Evolutionary conservation across 1,140 invertebrate genomes (phyloP).

Genomic region (Armadillidium nasatum): DNA sequence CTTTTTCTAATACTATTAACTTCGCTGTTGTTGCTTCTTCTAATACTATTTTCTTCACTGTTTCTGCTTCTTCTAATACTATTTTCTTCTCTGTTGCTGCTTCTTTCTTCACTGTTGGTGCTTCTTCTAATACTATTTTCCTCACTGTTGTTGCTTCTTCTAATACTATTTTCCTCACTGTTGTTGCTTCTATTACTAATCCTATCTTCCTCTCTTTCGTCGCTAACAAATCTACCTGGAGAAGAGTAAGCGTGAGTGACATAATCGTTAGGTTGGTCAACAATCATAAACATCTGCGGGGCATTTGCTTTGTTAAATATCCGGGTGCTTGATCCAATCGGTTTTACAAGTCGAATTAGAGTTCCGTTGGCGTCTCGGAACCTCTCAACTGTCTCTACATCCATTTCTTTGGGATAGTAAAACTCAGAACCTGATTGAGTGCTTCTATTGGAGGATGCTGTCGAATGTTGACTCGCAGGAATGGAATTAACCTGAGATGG

Average conservation of each 20-base stretch:
- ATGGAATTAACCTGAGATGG: not conserved
- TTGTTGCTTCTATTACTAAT: too few relatives aligned
- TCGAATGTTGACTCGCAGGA: not conserved
- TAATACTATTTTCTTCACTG: too few relatives aligned
- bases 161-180: too few relatives aligned
- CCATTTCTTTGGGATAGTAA: not conserved
- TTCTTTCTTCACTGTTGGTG: too few relatives aligned
- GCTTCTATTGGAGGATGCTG: not conserved
- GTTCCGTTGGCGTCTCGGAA: not conserved
- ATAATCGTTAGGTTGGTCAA: not conserved
- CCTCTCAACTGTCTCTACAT: not conserved
- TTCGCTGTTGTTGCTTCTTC: too few relatives aligned
- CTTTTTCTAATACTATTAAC: too few relatives aligned
- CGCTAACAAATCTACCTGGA: too few relatives aligned
- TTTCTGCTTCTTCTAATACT: too few relatives aligned
- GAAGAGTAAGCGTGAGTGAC: not conserved
- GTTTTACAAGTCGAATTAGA: not conserved
- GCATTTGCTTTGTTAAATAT: not conserved
- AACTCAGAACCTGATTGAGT: not conserved
- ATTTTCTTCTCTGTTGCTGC: too few relatives aligned
- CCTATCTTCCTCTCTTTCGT: too few relatives aligned
- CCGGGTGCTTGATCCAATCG: not conserved
- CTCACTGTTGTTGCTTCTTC: too few relatives aligned
- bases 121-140: too few relatives aligned
- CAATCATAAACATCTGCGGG: not conserved